Conservation (phyloP, 2,888 invertebrate genomes). For the Pseudanteris insignis region DNA sequence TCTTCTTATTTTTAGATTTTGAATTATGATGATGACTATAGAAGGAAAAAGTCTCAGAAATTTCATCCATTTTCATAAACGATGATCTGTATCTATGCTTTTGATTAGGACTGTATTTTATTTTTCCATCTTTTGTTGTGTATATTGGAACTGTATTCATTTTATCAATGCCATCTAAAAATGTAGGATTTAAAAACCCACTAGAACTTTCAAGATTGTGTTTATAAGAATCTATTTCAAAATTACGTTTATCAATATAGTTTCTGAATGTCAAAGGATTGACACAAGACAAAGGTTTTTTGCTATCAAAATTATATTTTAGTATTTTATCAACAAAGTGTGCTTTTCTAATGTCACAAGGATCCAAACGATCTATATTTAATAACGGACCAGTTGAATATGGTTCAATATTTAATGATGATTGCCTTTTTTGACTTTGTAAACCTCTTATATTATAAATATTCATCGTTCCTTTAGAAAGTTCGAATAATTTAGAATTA, state of each 20-base stretch:
- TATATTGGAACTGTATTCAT: constrained; percentile 62
- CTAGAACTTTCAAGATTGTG: constrained; percentile 34
- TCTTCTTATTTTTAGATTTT: constrained; percentile 23
- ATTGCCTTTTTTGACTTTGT: constrained; percentile 7
- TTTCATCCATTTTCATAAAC: constrained; percentile 56
- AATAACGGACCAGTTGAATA: not conserved
- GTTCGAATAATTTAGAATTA: constrained; percentile 13
- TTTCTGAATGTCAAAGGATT: constrained; percentile 39
- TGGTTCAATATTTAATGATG: constrained; percentile 21
- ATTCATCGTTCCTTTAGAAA: constrained; percentile 12
- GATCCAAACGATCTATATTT: constrained; percentile 6
- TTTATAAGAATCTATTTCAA: constrained; percentile 4
- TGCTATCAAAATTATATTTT: constrained; percentile 51
- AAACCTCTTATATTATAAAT: constrained; percentile 16
- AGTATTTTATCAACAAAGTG: constrained; percentile 22
- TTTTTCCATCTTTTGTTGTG: constrained; percentile 64
- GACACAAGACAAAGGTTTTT: constrained; percentile 50
- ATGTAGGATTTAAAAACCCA: constrained; percentile 56
- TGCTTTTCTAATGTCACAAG: constrained; percentile 10
- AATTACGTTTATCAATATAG: constrained; percentile 21
- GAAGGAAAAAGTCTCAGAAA: constrained; percentile 9
- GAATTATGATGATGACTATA: constrained; percentile 7
- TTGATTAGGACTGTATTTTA: constrained; percentile 63
- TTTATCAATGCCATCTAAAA: constrained; percentile 55
- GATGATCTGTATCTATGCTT: constrained; percentile 58